Base-by-base conservation (phyloP, 2,888 invertebrate species). In the Diogma glabrata region DNA sequence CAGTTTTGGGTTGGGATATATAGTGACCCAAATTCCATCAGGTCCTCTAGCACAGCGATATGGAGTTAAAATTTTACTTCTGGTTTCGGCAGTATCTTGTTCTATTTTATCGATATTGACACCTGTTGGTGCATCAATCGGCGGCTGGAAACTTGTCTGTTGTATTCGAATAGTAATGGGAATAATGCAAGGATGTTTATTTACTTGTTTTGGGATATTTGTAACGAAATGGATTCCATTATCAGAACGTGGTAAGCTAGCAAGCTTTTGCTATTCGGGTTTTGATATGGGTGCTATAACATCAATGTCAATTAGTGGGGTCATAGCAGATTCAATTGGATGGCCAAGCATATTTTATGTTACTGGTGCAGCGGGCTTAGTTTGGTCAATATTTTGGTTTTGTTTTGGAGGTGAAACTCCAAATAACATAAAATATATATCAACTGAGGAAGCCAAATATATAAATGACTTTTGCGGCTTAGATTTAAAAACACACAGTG, bases 1-100 rank as follows among this genome's bases (percentile, higher is more conserved):
- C 7, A 82, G 87, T 1, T 87, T 87, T 67, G 86, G 86, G 66
- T 84, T 85, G 84, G 87, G 87, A 2, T 87, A 88, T 63, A 74
- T 84, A 2, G 57, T 82, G 6, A 78, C 82, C 19, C 87, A 88
- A 67, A 67, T 87, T 2, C 82, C 82, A 0, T 79, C 79, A 0
- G 83, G 84, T 0, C 74, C 82, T 56, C 64, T 92, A 47, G 84
- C 86, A 0, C 81, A 82, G 59, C 73, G 73, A 4, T 80, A 81
- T 63, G 91, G 92, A 0, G 84, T 86, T 0, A 86, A 86, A 63
- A 71, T 76, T 49, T 73, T 90, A 9, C 68, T 84, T 17, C 68
- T 72, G 0, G 61, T 70, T 0, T 70, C 81, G 0, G 72, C 84
- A 22, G 59, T 72, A 0, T 2, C 23, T 22, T 20, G 82, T 48